A percentile compares a stretch with the other conserved stretches of the same genome.
Evolutionary conservation across 2,113 vertebrate species (phyloP).

Genomic region (Rostratula benghalensis): DNA sequence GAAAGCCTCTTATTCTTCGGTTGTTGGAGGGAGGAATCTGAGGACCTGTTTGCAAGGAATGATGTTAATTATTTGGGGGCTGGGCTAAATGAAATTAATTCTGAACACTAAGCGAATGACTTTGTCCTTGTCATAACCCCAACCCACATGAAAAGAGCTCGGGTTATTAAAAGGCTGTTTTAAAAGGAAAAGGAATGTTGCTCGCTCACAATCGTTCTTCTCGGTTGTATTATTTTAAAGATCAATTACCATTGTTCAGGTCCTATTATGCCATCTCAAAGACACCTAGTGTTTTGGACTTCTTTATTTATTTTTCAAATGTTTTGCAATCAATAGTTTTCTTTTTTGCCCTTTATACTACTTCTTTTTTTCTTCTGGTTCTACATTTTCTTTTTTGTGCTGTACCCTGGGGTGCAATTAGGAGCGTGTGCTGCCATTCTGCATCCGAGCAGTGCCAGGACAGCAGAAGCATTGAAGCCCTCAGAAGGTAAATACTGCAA

Average conservation of each 20-base stretch:
- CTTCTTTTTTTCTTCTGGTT: background rate
- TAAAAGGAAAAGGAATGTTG: background rate
- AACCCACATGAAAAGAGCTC: background rate
- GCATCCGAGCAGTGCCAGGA: constrained; percentile 38
- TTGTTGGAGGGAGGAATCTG: background rate
- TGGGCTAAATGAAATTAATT: background rate
- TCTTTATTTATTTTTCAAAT: constrained; percentile 8
- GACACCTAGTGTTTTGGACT: background rate
- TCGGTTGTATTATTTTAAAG: background rate
- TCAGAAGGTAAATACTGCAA: background rate
- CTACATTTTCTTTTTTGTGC: background rate
- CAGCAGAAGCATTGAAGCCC: constrained; percentile 20
- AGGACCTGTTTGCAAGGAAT: background rate
- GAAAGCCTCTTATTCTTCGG: background rate
- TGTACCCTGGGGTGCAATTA: constrained; percentile 42
- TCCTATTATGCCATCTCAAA: background rate
- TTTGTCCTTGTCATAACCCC: background rate
- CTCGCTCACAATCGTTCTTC: background rate
- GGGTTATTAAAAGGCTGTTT: background rate
- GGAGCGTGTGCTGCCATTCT: constrained; percentile 25
- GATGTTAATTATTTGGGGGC: background rate
- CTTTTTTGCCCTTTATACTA: background rate
- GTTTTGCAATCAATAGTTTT: background rate
- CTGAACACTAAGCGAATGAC: background rate
- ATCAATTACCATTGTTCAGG: background rate